phyloP scores from a whole-genome alignment of 2,797 vertebrate genomes.

The Pristis pectinata region DNA sequence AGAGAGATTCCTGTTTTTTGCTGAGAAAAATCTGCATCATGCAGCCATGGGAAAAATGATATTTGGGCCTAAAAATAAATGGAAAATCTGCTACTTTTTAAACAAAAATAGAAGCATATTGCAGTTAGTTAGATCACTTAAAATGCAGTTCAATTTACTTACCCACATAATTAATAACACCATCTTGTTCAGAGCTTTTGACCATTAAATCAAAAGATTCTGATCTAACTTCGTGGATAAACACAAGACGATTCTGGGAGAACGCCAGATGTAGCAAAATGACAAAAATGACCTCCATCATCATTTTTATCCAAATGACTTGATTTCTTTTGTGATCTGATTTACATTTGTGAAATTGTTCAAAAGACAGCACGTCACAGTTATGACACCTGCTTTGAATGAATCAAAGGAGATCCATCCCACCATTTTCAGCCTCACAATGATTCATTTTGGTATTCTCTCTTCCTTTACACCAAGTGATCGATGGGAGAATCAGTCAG shows the following conservation, averaged over 20 bases:
- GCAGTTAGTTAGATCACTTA: neutral
- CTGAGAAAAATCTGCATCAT: neutral
- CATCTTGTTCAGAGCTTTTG: neutral
- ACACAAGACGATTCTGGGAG: neutral
- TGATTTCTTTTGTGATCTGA: neutral
- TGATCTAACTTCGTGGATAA: neutral
- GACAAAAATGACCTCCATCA: neutral
- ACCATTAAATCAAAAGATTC: neutral
- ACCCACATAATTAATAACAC: neutral
- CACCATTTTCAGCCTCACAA: neutral
- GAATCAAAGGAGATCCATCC: neutral
- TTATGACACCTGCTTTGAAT: neutral
- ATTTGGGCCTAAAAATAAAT: neutral
- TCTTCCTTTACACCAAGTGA: neutral
- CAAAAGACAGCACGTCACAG: neutral
- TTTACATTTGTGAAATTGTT: slow-evolving; percentile 8
- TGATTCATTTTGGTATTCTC: neutral
- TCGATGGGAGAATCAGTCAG: neutral
- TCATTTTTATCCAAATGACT: neutral
- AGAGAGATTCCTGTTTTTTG: neutral
- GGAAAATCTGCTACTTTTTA: neutral
- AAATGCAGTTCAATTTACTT: neutral
- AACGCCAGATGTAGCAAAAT: neutral
- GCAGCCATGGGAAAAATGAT: neutral
- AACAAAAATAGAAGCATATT: neutral